Base-by-base conservation (phyloP, 2,888 invertebrate genomes). In the Papilio elwesi region DNA sequence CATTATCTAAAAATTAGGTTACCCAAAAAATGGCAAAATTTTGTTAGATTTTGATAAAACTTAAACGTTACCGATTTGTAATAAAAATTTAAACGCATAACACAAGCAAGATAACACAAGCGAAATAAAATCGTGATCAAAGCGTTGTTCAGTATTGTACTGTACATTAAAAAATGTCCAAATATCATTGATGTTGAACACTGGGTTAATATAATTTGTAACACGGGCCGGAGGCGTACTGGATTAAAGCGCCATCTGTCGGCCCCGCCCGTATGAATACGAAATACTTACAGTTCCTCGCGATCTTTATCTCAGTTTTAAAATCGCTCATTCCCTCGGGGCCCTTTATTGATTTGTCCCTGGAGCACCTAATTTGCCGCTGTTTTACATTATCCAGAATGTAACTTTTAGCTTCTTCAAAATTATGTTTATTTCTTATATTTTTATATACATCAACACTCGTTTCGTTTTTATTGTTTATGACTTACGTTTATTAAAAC, bases 111-210 rank as follows among this genome's bases (percentile, higher is more conserved):
- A 38, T 11, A 43, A 43, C 9, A 43, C 6, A 67, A 68, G 49
- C 51, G 47, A 75, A 69, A 66, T 64, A 52, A 69, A 49, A 71
- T 65, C 59, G 52, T 55, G 15, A 69, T 48, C 51, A 74, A 68
- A 74, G 81, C 83, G 81, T 83, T 83, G 80, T 78, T 78, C 73
- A 72, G 71, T 78, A 76, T 80, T 80, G 13, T 77, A 78, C 82
- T 85, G 85, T 84, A 86, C 87, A 87, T 79, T 84, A 77, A 87
- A n/a, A 91, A 89, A 89, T 87, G 90, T 90, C 89, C 89, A 93
- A 93, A 94, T 93, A 92, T 93, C 93, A 92, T 91, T 92, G 93
- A 93, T 92, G 92, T 92, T 90, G 94, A 92, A 92, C 90, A 88
- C 90, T 89, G 86, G 84, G 85, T 85, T 94, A 94, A 93, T 91